These are phyloP conservation scores for Cryptoblepharus egeriae DNA, from an alignment of 2,797 vertebrate genomes.

Conservation along the genomic window DNA sequence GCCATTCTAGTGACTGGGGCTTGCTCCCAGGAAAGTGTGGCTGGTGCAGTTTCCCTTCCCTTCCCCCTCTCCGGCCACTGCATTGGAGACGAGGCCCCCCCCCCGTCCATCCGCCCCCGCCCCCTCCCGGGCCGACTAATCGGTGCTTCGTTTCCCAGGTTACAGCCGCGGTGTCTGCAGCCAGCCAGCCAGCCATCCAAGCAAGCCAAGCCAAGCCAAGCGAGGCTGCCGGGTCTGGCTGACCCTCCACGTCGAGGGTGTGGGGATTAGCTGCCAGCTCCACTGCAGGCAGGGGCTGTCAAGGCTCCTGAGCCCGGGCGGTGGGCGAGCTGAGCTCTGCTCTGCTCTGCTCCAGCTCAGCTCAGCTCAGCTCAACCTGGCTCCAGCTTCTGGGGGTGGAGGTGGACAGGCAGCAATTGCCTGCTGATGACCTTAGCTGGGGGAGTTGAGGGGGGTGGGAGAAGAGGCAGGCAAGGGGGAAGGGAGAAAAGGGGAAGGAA, in stretches of 20 bases:
- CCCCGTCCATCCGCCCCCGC: slow-evolving; percentile 7
- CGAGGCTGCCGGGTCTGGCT: slow-evolving; percentile 29
- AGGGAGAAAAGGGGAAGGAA: too few species aligned
- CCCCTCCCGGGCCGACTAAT: slow-evolving; percentile 25
- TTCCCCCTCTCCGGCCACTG: neutral
- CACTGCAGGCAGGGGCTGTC: slow-evolving; percentile 16
- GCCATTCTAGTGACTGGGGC: too few species aligned
- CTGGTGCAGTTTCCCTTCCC: slow-evolving; percentile 15
- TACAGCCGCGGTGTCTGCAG: slow-evolving; percentile 32
- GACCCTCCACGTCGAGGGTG: slow-evolving; percentile 39
- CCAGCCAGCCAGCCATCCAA: neutral
- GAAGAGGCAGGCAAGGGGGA: slow-evolving; percentile 7
- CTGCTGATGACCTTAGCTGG: neutral
- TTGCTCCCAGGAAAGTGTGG: too few species aligned
- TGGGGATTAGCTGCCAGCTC: too few species aligned
- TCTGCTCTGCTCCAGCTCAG: too few species aligned
- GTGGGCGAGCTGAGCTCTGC: too few species aligned
- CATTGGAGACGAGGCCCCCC: neutral
- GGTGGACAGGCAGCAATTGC: neutral
- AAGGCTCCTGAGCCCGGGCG: slow-evolving; percentile 16
- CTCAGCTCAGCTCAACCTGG: too few species aligned
- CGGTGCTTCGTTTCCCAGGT: slow-evolving; percentile 32
- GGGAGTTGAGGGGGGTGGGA: too few species aligned
- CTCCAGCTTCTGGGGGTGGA: too few species aligned
- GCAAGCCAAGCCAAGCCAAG: neutral